phyloP scores from a whole-genome alignment of 2,113 vertebrate species.

The Laticauda colubrina region DNA sequence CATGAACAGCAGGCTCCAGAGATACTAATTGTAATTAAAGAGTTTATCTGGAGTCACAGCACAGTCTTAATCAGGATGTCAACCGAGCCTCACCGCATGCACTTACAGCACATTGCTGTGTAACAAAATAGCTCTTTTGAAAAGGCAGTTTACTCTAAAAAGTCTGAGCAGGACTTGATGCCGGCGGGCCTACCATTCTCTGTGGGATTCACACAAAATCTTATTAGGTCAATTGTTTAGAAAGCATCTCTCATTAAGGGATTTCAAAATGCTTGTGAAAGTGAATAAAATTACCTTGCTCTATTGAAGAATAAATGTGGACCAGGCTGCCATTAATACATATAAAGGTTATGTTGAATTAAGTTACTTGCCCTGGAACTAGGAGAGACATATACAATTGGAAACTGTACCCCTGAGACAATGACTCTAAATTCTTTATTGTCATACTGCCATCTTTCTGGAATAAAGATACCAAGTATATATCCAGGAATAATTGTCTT shows the following conservation, averaged over 20 bases:
- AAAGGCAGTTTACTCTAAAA: slow-evolving; percentile 36
- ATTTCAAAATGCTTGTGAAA: slow-evolving; percentile 4
- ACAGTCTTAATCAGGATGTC: slow-evolving; percentile 58
- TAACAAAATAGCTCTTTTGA: slow-evolving; percentile 44
- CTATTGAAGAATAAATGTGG: slow-evolving; percentile 13
- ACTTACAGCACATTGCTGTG: slow-evolving; percentile 43
- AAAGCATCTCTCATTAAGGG: not conserved
- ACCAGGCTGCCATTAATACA: not conserved
- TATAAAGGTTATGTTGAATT: not conserved
- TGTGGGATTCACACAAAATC: slow-evolving; percentile 36
- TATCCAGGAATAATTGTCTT: not conserved
- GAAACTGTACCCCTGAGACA: not conserved
- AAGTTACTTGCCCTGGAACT: not conserved
- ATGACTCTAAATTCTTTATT: not conserved
- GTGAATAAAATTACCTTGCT: slow-evolving; percentile 16
- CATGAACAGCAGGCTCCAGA: slow-evolving; percentile 50
- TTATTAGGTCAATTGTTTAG: not conserved
- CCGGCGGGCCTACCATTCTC: slow-evolving; percentile 37
- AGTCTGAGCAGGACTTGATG: slow-evolving; percentile 44
- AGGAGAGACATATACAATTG: not conserved
- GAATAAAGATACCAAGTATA: not conserved
- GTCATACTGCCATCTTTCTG: not conserved
- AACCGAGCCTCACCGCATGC: slow-evolving; percentile 48
- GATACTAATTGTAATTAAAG: slow-evolving; percentile 58
- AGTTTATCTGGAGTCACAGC: slow-evolving; percentile 54